Base-by-base conservation (phyloP, 2,113 vertebrate genomes). In the Pelecanus crispus region DNA sequence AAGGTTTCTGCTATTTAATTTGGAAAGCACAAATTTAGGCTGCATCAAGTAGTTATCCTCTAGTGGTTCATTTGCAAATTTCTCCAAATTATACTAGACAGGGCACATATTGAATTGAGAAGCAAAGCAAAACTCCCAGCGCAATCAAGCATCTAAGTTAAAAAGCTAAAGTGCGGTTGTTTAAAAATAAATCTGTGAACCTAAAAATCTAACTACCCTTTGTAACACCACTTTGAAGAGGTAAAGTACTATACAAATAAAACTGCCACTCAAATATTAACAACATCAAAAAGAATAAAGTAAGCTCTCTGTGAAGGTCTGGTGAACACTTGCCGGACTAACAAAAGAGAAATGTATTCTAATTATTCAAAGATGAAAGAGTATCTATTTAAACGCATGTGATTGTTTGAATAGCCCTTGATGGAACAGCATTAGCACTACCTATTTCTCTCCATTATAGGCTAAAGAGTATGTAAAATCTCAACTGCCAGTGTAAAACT, bases 301-400 rank as follows among this genome's bases (percentile, higher is more conserved):
- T 62, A 65, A 94, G 81, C 74, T 80, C 82, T 94, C 61, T 86
- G 45, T 53, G 90, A 82, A 82, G 49, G 85, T 95, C 94, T 96
- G 85, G 87, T 88, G 90, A 93, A 96, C 92, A 96, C 81, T 92
- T 95, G 85, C 55, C 6, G 2, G 42, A 92, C 88, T 59, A 78
- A 67, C 63, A 86, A 93, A 92, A 92, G 5, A 92, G n/a, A 88
- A 90, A 66, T 16, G 29, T 77, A 80, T 40, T 85, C 32, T 90
- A 86, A 94, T 91, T 93, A 86, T 45, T 79, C 38, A 77, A 93
- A 95, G 92, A 93, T 86, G 71, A 96, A 95, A 93, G 66, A 90
- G 12, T 32, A 83, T 47, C 74, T 85, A 56, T 77, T 90, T 77
- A 86, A 92, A 91, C 26, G 17, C 26, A 73, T 62, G 25, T n/a